These are phyloP conservation scores for Phrynocephalus versicolor DNA, from an alignment of 2,113 vertebrate species.

Conservation along the genomic window DNA sequence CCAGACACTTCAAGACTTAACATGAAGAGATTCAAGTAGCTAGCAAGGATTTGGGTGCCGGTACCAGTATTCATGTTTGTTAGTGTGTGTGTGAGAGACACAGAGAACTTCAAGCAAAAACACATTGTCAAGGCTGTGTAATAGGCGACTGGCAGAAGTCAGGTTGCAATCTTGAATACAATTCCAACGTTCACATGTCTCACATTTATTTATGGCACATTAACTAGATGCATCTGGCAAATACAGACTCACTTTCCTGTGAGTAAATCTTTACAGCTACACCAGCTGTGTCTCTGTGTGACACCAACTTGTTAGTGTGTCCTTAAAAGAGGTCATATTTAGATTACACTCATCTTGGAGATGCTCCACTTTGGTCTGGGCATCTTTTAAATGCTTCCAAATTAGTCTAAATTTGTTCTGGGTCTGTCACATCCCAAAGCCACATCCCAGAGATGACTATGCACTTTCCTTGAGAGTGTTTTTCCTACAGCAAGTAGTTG, in stretches of 20 bases:
- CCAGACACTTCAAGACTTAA: not conserved
- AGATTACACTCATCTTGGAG: too few species aligned
- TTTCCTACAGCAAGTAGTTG: too few species aligned
- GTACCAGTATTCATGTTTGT: not conserved
- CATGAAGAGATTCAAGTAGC: slow-evolving; percentile 2
- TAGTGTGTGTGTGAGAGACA: not conserved
- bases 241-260: not conserved
- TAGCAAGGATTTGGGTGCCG: not conserved
- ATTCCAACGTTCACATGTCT: not conserved
- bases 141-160: not conserved
- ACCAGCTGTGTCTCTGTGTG: too few species aligned
- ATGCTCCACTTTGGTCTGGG: too few species aligned
- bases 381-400: too few species aligned
- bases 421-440: too few species aligned
- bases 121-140: not conserved
- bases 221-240: not conserved
- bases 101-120: not conserved
- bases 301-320: too few species aligned
- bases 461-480: too few species aligned
- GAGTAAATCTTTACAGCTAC: not conserved
- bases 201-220: not conserved
- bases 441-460: too few species aligned
- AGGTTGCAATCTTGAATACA: not conserved
- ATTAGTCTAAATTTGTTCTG: too few species aligned
- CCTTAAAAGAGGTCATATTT: too few species aligned